These are phyloP conservation scores for Oreotrochilus melanogaster DNA, from an alignment of 2,113 vertebrate species.

Conservation along the genomic window DNA sequence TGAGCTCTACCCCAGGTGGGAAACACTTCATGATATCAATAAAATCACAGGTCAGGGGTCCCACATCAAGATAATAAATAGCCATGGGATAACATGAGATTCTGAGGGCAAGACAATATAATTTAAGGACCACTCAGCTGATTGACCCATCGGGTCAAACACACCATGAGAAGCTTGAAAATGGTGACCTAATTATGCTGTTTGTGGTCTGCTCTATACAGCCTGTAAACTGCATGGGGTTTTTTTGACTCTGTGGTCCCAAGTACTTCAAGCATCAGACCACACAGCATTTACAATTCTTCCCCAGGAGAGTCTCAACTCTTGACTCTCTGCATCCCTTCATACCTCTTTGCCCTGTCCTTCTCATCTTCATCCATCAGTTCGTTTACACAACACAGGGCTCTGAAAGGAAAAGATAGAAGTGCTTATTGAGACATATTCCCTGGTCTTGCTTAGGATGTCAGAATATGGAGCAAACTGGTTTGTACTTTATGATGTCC, in stretches of 20 bases:
- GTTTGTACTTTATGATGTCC: neutral
- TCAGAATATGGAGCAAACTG: neutral
- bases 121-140: neutral
- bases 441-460: neutral
- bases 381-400: slow-evolving; percentile 87
- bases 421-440: neutral
- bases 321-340: neutral
- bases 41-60: neutral
- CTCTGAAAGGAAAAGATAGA: slow-evolving; percentile 77
- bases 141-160: neutral
- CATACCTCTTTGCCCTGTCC: slow-evolving; percentile 93
- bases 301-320: neutral
- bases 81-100: neutral
- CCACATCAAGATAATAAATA: neutral
- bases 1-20: neutral
- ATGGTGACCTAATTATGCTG: neutral
- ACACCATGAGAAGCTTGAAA: neutral
- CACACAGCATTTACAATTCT: neutral
- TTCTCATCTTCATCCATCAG: slow-evolving; percentile 95
- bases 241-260: neutral
- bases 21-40: neutral
- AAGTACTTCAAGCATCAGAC: neutral
- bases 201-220: neutral
- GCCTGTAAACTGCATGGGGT: neutral
- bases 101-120: neutral